Conservation (phyloP, 2,797 vertebrate species). For the Eulemur albifrons region DNA sequence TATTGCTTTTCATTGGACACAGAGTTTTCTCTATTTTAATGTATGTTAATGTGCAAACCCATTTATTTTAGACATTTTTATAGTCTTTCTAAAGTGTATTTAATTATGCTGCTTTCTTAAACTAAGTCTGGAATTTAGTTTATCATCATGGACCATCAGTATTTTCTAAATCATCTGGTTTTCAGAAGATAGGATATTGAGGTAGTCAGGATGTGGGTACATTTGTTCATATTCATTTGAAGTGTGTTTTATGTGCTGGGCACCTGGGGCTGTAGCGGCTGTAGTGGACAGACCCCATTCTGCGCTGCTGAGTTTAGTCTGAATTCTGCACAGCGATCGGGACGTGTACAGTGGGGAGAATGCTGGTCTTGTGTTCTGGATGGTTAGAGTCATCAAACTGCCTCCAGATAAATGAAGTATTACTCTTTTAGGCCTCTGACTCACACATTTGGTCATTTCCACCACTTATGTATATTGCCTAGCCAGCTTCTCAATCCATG, state of each 20-base stretch:
- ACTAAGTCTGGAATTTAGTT: neutral
- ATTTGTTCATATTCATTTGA: neutral
- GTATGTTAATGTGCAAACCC: neutral
- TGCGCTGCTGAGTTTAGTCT: neutral
- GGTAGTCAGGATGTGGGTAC: neutral
- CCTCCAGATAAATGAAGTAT: neutral
- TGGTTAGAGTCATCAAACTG: neutral
- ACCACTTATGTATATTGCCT: neutral
- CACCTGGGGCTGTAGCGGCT: neutral
- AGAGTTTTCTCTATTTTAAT: neutral
- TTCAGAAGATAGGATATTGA: neutral
- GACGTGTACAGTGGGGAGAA: neutral
- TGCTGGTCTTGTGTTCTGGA: neutral
- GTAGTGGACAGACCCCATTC: neutral
- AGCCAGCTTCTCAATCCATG: neutral
- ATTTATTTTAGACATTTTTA: conserved; percentile 25
- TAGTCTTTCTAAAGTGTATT: conserved; percentile 37
- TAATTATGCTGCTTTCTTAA: conserved; percentile 1
- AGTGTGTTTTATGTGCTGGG: neutral
- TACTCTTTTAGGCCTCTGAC: neutral
- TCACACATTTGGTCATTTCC: neutral
- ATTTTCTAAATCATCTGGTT: conserved; percentile 22
- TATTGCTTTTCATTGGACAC: neutral
- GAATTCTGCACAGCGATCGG: neutral
- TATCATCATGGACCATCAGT: neutral